Evolutionary conservation across 1,140 invertebrate species (phyloP).

Genomic region (Panagrolaimus sp.): DNA sequence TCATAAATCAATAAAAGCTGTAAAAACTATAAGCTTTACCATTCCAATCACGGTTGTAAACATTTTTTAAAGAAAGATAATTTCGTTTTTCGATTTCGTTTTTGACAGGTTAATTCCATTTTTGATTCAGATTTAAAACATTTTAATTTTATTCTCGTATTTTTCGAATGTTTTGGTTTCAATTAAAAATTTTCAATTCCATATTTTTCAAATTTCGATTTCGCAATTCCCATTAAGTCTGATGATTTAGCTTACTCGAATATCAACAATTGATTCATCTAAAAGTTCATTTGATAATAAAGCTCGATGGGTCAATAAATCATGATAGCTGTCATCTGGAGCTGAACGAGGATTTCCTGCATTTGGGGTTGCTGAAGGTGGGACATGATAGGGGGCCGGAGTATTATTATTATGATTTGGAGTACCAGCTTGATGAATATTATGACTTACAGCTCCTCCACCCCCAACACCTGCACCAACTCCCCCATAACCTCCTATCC

Average conservation of each 20-base stretch:
- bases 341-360: constrained; percentile 17
- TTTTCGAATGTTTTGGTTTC: too few species aligned
- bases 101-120: too few species aligned
- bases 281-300: constrained; percentile 53
- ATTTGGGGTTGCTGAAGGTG: not conserved
- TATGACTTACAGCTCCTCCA: not conserved
- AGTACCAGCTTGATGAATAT: not conserved
- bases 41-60: too few species aligned
- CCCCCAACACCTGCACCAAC: not conserved
- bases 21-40: too few species aligned
- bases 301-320: constrained; percentile 47
- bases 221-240: too few species aligned
- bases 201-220: constrained; percentile 8
- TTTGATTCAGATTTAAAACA: too few species aligned
- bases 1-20: too few species aligned
- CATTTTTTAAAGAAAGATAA: too few species aligned
- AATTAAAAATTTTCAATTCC: too few species aligned
- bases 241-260: constrained; percentile 30
- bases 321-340: constrained; percentile 46
- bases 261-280: constrained; percentile 55
- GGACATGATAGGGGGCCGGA: not conserved
- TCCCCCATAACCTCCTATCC: not conserved
- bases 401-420: not conserved
- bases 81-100: too few species aligned
- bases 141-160: too few species aligned